Evolutionary conservation across 2,113 vertebrate species (phyloP), one percentile per base, ranked within the genome.

Genomic region (Glaucomys volans): DNA sequence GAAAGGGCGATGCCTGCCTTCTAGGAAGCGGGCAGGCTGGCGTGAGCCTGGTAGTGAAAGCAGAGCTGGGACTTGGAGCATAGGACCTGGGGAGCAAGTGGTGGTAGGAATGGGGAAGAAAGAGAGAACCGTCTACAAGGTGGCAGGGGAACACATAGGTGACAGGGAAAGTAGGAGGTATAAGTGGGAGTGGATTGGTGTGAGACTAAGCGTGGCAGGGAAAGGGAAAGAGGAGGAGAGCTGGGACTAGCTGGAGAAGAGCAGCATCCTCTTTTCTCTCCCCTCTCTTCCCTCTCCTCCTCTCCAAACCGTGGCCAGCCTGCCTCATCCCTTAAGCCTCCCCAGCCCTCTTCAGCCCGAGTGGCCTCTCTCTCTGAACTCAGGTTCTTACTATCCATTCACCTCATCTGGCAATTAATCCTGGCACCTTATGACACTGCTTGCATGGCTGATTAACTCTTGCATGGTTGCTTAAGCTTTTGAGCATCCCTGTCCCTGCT

Each of bases 331-430:
- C 37, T 72, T 91, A 81, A 92, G 59, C 66, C 91, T 81, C 57
- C 57, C 52, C 90, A 90, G 72, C 6, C 47, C 32, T 71, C 90
- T 62, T 72, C 47, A 44, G 67, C 87, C 76, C 75, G 57, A 95
- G 84, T 67, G 87, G 71, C 59, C 82, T 44, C 59, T 66, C 16
- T 91, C 67, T 95, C 95, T 83, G 79, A 97, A 94, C 91, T 52
- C 62, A 4, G 83, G 67, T 84, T 87, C 59, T 92, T 52, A 14
- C 79, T 87, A 20, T 26, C 75, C 83, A 16, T 20, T 76, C 13
- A 52, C 91, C 90, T 92, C n/a, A 16, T 87, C 86, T 93, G 93
- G 89, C 96, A 85, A 84, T 97, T 72, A 83, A 95, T 95, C 96
- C 84, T 75, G 80, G 72, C 50, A 62, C 94, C 96, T 96, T 80